Evolutionary conservation across 2,797 vertebrate genomes (phyloP).

Genomic region (Mus spretus): DNA sequence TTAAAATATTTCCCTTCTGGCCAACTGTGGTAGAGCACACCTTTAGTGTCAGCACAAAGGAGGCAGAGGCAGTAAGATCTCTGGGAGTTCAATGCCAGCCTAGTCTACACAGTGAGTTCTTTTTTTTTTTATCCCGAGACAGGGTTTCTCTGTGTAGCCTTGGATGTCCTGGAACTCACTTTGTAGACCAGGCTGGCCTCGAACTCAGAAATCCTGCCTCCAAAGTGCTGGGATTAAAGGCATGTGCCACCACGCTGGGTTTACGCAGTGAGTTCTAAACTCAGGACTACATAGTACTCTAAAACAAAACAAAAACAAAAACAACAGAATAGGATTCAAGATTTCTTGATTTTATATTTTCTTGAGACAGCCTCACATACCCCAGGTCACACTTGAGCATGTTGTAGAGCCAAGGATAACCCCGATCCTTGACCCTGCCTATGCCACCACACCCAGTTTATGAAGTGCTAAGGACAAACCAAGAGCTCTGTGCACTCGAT

Average conservation of each 20-base stretch:
- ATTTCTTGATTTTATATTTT: neutral
- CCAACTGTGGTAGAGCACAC: neutral
- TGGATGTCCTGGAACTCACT: too few species aligned
- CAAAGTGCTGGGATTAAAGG: too few species aligned
- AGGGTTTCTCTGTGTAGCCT: too few species aligned
- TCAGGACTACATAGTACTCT: neutral
- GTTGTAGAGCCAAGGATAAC: neutral
- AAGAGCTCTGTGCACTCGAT: neutral
- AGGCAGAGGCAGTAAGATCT: neutral
- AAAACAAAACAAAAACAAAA: neutral
- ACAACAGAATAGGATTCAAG: neutral
- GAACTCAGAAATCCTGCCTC: too few species aligned
- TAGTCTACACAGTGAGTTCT: neutral
- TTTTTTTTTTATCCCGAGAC: too few species aligned
- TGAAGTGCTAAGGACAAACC: neutral
- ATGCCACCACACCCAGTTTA: neutral
- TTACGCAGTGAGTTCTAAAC: neutral
- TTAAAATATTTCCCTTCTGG: slow-evolving; percentile 29
- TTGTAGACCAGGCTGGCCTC: too few species aligned
- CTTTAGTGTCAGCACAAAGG: neutral
- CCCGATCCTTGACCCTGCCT: neutral
- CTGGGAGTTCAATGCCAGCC: neutral
- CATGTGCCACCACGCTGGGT: too few species aligned
- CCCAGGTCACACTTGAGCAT: neutral
- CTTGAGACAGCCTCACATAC: neutral